A percentile compares a stretch with the other conserved stretches of the same genome.
phyloP scores from a whole-genome alignment of 2,113 vertebrate species.

The Lophochroa leadbeateri region DNA sequence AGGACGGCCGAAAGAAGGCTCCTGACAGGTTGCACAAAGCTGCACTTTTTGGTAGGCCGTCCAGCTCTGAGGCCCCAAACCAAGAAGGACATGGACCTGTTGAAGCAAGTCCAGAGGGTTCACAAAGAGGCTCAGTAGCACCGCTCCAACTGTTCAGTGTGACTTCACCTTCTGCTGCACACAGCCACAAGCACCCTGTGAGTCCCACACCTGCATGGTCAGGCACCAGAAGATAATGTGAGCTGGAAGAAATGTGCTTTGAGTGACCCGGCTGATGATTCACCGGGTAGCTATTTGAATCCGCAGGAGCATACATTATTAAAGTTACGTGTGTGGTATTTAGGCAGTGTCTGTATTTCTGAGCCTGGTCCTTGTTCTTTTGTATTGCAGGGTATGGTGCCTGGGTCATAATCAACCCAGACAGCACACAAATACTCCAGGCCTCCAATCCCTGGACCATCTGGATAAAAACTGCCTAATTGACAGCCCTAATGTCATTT shows the following conservation, averaged over 20 bases:
- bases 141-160: background rate
- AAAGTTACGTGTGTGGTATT: background rate
- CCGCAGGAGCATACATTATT: background rate
- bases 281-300: background rate
- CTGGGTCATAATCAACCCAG: background rate
- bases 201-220: background rate
- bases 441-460: constrained; percentile 26
- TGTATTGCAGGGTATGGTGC: background rate
- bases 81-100: background rate
- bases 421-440: background rate
- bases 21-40: no score
- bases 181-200: fast-evolving
- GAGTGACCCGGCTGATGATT: background rate
- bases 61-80: background rate
- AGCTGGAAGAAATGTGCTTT: background rate
- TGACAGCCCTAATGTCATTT: constrained; percentile 41
- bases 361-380: background rate
- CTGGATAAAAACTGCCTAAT: constrained; percentile 58
- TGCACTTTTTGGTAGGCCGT: no score
- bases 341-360: background rate
- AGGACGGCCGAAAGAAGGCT: no score
- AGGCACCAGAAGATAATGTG: background rate
- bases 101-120: background rate
- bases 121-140: background rate
- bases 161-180: background rate